These are phyloP conservation scores for Arizona elegans DNA, from an alignment of 2,113 vertebrate genomes.

Conservation along the genomic window DNA sequence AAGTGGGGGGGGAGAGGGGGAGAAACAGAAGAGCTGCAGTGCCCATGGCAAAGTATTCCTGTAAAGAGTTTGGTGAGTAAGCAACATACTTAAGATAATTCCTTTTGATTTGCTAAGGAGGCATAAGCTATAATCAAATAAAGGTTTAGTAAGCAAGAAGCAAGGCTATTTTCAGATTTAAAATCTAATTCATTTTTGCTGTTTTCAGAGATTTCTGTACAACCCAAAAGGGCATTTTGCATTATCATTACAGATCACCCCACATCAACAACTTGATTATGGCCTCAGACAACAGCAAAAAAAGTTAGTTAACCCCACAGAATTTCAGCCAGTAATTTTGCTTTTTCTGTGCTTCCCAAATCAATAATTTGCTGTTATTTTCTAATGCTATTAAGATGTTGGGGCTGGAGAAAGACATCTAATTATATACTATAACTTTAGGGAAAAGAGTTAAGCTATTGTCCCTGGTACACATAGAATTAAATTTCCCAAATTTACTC, in stretches of 20 bases:
- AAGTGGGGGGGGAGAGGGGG: neutral
- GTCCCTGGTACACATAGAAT: neutral
- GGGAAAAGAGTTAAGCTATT: neutral
- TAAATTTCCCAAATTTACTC: neutral
- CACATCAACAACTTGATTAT: neutral
- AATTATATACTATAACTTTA: neutral
- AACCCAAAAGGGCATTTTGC: constrained; percentile 7
- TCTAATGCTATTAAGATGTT: constrained; percentile 27
- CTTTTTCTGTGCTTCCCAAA: neutral
- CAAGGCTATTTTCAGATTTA: constrained; percentile 36
- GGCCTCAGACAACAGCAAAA: neutral
- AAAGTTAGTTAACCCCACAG: constrained; percentile 20
- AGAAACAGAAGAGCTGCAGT: constrained; percentile 41
- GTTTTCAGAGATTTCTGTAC: constrained; percentile 32
- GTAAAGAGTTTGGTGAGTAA: constrained; percentile 75
- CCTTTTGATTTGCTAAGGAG: constrained; percentile 70
- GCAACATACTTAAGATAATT: constrained; percentile 62
- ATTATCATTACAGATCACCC: constrained; percentile 32
- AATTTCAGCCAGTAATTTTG: constrained; percentile 8
- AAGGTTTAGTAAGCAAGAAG: constrained; percentile 49
- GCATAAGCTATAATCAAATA: constrained; percentile 67
- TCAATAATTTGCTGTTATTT: constrained; percentile 32
- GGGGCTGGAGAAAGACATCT: constrained; percentile 10
- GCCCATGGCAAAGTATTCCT: constrained; percentile 59
- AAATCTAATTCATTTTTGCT: constrained; percentile 41